phyloP scores from a whole-genome alignment of 2,888 invertebrate genomes.

The Phengaris alcon region DNA sequence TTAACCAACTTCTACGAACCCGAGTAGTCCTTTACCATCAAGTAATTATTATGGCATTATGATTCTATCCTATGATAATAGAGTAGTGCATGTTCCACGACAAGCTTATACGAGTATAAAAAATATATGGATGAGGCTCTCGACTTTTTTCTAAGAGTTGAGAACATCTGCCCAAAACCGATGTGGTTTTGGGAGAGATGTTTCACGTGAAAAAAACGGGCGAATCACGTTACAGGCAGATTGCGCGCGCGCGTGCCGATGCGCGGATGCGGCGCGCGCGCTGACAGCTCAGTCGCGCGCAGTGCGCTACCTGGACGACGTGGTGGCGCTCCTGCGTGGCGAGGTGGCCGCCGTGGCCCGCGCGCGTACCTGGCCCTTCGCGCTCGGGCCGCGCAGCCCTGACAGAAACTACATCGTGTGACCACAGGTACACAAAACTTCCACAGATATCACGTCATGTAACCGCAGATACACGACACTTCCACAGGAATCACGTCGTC shows the following conservation, averaged over 20 bases:
- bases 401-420: slow-evolving; percentile 66
- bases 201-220: too few species aligned
- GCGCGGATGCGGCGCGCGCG: slow-evolving; percentile 67
- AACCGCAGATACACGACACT: slow-evolving; percentile 38
- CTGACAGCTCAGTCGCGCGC: slow-evolving; percentile 69
- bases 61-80: too few species aligned
- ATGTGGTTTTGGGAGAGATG: too few species aligned
- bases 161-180: too few species aligned
- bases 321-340: slow-evolving; percentile 75
- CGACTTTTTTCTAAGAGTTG: background rate
- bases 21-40: too few species aligned
- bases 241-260: slow-evolving; percentile 62
- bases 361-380: slow-evolving; percentile 68
- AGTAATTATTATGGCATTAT: too few species aligned
- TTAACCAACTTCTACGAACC: too few species aligned
- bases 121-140: background rate
- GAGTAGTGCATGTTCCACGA: too few species aligned
- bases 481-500: too few species aligned
- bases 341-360: slow-evolving; percentile 61
- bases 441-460: slow-evolving; percentile 53
- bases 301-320: slow-evolving; percentile 76
- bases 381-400: slow-evolving; percentile 55
- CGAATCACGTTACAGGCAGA: slow-evolving; percentile 50
- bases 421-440: slow-evolving; percentile 43
- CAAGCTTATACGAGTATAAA: too few species aligned